Evolutionary conservation across 2,113 vertebrate species (phyloP), one percentile per base, ranked within the genome.

Genomic region (Peromyscus polionotus): DNA sequence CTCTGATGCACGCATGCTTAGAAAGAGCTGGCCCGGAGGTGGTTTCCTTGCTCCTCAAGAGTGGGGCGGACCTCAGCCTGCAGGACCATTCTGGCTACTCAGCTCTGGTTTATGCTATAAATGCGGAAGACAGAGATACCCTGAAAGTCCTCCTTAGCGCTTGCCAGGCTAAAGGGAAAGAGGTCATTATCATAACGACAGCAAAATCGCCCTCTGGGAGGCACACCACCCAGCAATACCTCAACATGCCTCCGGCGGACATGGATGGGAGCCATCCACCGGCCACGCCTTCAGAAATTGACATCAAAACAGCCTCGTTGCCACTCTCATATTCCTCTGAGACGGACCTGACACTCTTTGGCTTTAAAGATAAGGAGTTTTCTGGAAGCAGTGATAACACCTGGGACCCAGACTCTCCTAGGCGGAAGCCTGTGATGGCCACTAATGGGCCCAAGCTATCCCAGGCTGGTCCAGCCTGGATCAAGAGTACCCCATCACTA

Each of bases 111-210:
- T 99, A 99, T 9, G 99, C 99, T 0, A 98, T 99, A 51, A 99
- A 99, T 39, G 98, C 99, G 0, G 99, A 99, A 10, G 99, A 99
- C 89, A 99, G 98, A 79, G 99, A 99, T 13, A 99, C 99, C 5
- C 98, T 99, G 11, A 97, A 98, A 75, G 96, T 99, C 85, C 99
- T 99, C 4, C 98, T 99, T 16, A 99, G 99, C 48, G 99, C 99
- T 81, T 99, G 99, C 98, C 99, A 98, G 97, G 99, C 98, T 0
- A 99, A 96, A 42, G 99, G 99, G 2, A 99, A 99, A 89, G 99
- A 99, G 80, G 99, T 99, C 20, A 99, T 99, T 94, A 99, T 99
- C 94, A 99, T 99, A 96, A 99, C 99, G 0, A 99, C 98, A 0
- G 99, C 99, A 73, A 99, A 98, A 95, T 99, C 99, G 0, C 97